Conservation (phyloP, 2,888 invertebrate genomes). For the Rhagonycha fulva region DNA sequence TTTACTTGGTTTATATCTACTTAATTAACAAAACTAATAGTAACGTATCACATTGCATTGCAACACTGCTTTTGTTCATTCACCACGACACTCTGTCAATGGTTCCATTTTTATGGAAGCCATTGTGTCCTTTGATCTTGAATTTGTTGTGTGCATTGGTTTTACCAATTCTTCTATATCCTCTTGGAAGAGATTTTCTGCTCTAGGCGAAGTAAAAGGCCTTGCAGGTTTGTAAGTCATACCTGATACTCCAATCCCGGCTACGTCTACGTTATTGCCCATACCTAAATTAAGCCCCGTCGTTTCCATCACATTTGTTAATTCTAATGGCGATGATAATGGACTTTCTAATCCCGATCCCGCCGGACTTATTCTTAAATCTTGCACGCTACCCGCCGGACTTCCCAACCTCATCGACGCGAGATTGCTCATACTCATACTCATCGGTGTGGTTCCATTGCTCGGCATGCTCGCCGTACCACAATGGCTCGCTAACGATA, state of each 20-base stretch:
- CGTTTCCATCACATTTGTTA: conserved; percentile 58
- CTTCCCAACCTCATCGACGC: conserved; percentile 54
- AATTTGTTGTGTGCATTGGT: conserved; percentile 59
- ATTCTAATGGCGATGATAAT: conserved; percentile 64
- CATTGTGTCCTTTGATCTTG: conserved; percentile 58
- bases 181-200: conserved; percentile 66
- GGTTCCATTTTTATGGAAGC: conserved; percentile 76
- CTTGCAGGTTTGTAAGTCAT: conserved; percentile 69
- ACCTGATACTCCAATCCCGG: conserved; percentile 62
- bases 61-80: conserved; percentile 60
- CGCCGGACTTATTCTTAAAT: conserved; percentile 56
- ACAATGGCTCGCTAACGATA: conserved; percentile 53
- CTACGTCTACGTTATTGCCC: conserved; percentile 59
- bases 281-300: conserved; percentile 53
- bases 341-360: conserved; percentile 61
- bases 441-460: conserved; percentile 52
- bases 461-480: conserved; percentile 44
- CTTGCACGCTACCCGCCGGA: conserved; percentile 56
- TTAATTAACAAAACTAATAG: conserved; percentile 46
- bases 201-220: conserved; percentile 64
- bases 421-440: conserved; percentile 49
- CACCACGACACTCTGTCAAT: conserved; percentile 66
- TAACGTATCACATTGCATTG: conserved; percentile 56
- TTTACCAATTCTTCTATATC: conserved; percentile 67
- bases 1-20: conserved; percentile 17